Conservation (phyloP, 2,888 invertebrate species). For the Ochropleura plecta region DNA sequence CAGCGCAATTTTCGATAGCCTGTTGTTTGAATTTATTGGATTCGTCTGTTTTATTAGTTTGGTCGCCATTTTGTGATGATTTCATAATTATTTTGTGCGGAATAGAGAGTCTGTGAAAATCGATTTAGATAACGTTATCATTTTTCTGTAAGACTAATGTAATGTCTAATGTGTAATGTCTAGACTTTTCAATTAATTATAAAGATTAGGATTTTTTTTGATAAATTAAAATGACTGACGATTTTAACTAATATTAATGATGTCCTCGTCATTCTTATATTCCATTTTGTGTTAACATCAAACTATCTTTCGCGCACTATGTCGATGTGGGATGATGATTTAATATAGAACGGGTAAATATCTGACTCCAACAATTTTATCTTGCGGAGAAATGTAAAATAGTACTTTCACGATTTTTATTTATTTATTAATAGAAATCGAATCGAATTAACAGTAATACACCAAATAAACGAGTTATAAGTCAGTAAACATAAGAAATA, state of each 20-base stretch:
- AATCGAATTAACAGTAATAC: too few species aligned
- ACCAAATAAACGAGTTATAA: too few species aligned
- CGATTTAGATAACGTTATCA: not conserved
- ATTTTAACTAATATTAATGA: not conserved
- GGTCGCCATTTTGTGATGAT: slow-evolving; percentile 2
- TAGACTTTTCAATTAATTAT: not conserved
- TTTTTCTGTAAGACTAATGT: too few species aligned
- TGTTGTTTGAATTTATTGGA: slow-evolving; percentile 10
- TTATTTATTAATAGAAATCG: too few species aligned
- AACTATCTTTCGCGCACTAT: not conserved
- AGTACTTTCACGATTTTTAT: too few species aligned
- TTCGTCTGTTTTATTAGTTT: slow-evolving; percentile 17
- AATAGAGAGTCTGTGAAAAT: not conserved
- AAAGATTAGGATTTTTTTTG: not conserved
- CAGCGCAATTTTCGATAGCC: slow-evolving; percentile 41
- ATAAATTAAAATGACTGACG: not conserved
- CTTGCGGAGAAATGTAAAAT: too few species aligned
- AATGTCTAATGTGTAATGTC: too few species aligned
- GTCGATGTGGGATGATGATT: not conserved
- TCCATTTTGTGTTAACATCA: not conserved
- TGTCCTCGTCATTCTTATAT: not conserved
- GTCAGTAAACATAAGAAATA: too few species aligned
- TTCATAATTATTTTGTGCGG: not conserved
- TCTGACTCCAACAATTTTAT: not conserved
- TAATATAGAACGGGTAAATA: not conserved